Base-by-base conservation (phyloP, 1,140 invertebrate genomes). In the Aphidius ervi region DNA sequence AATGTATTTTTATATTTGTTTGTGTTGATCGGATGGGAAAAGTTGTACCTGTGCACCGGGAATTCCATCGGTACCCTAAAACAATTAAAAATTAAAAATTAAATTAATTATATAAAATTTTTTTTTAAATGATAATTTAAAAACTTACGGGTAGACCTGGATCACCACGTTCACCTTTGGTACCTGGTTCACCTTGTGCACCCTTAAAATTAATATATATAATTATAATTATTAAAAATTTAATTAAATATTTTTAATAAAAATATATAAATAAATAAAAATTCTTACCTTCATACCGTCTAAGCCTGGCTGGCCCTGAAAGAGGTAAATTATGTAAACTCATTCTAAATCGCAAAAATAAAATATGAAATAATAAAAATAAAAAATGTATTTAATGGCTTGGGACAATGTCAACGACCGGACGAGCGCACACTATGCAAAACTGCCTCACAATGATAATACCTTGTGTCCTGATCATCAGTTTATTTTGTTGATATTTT, bases 161-260 rank as follows among this genome's bases (percentile, higher is more conserved):
- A 79, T 95, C 93, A 49, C 93, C 93, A 63, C 92, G 83, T 82
- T 95, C 93, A 63, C 93, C 93, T 82, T 94, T 95, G 66, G 83
- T 86, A 60, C 93, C 93, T 45, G 91, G 89, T 78, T 95, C 92
- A 61, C 93, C 93, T 81, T 93, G 90, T 62, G 91, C 91, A 66
- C 93, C 93, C 92, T 94, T 82, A 63, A 81, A 82, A 69, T 71
- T 76, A 62, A 61, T 46, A 2, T 16, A 5, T 49, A 2, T 20
- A 5, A 54, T 43, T 54, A 41, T 2, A 42, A 42, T 39, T 23
- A 31, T 50, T 23, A 6, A 50, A 3, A 31, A 31, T 31, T 31
- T 31, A 31, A 50, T 31, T 6, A 37, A 50, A 31, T 50, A 16
- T 8, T 7, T 43, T 43, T 43, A 0, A 1, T 7, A 43, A 43